Evolutionary conservation across 2,797 vertebrate genomes (phyloP).

Genomic region (Myioborus melanocephalus): DNA sequence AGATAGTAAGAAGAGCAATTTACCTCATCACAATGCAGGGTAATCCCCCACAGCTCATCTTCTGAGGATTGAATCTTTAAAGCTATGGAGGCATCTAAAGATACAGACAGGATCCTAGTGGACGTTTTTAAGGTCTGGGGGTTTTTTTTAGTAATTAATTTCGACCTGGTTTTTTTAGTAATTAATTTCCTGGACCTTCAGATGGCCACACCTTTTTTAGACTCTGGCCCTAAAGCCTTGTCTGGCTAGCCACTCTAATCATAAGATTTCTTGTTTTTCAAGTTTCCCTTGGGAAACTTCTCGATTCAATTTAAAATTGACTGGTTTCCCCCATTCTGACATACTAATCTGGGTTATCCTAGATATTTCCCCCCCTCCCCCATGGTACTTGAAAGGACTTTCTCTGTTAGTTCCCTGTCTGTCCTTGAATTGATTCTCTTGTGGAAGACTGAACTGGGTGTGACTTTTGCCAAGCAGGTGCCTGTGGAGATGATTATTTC

Average conservation of each 20-base stretch:
- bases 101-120: background rate
- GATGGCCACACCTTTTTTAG: background rate
- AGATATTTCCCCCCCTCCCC: background rate
- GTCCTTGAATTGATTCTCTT: background rate
- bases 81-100: background rate
- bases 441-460: background rate
- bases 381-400: background rate
- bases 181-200: background rate
- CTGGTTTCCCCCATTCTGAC: background rate
- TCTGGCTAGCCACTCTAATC: background rate
- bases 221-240: background rate
- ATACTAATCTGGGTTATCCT: background rate
- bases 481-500: background rate
- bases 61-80: background rate
- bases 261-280: background rate
- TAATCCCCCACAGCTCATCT: slow-evolving; percentile 1
- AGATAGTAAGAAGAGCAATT: background rate
- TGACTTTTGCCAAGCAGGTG: background rate
- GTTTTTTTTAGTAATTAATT: background rate
- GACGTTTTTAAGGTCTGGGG: background rate
- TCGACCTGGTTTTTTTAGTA: background rate
- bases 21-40: background rate
- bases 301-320: background rate
- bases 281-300: background rate
- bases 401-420: background rate